phyloP scores from a whole-genome alignment of 2,797 vertebrate species.

The Poeciliopsis presidionis region DNA sequence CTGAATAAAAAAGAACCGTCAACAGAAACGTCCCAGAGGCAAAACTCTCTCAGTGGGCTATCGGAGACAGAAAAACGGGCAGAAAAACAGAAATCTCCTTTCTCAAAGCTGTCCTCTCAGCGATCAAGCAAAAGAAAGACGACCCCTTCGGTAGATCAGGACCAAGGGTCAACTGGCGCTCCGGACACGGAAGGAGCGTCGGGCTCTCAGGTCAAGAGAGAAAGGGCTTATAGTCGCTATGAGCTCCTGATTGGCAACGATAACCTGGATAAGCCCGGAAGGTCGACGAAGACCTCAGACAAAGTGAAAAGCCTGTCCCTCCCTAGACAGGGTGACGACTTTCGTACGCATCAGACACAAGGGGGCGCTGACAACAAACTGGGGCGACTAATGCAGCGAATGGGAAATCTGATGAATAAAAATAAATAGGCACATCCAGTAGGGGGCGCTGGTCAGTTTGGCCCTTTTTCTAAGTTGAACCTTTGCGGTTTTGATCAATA shows the following conservation, averaged over 20 bases:
- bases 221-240: conserved; percentile 64
- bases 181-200: neutral
- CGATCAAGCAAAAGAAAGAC: conserved; percentile 61
- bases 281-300: conserved; percentile 1
- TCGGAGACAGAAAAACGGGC: conserved; percentile 12
- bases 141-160: conserved; percentile 20
- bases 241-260: conserved; percentile 57
- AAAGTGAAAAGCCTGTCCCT: conserved; percentile 28
- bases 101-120: conserved; percentile 44
- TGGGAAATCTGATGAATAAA: conserved; percentile 72
- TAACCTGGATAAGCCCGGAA: conserved; percentile 24
- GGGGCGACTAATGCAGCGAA: conserved; percentile 74
- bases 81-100: conserved; percentile 44
- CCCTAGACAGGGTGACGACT: conserved; percentile 5
- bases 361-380: conserved; percentile 65
- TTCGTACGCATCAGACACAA: conserved; percentile 28
- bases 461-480: neutral
- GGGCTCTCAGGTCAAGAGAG: conserved; percentile 7
- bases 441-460: neutral
- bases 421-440: conserved; percentile 55
- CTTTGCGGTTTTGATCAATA: neutral
- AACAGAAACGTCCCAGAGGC: conserved; percentile 12
- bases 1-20: conserved; percentile 16
- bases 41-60: conserved; percentile 2
- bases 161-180: conserved; percentile 13